Evolutionary conservation across 2,113 vertebrate species (phyloP), one percentile per base, ranked within the genome.

Genomic region (Platysternon megacephalum): DNA sequence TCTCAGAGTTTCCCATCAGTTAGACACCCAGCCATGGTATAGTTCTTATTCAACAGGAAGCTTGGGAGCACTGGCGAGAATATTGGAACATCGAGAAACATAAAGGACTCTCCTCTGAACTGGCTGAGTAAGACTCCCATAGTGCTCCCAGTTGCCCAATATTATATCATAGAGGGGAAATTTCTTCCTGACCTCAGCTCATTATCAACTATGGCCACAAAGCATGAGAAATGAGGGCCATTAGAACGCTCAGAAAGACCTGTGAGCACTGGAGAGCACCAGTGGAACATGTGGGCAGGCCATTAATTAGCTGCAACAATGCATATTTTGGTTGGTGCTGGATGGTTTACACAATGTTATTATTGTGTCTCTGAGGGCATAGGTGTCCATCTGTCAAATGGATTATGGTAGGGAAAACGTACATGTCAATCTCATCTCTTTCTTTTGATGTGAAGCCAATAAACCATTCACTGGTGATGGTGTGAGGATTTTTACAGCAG

Each of bases 391-490:
- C 84, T 22, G 48, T 26, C 35, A 91, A 0, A 0, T 13, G 46
- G 39, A 24, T 76, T 81, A 48, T 52, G 53, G 13, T 5, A 79
- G 49, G 84, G 13, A 84, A 24, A 61, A 48, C 85, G 19, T 0
- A 3, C 0, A 0, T 11, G 51, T 26, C 13, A 21, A 6, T 48
- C 2, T 28, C 91, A 52, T n/a, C 26, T 8, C 3, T 39, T 55
- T 86, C 26, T 89, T 87, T 79, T 76, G 48, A 82, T 22, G 79
- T 24, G 14, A 11, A 95, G 42, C 8, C 65, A 92, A 88, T 28
- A 85, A 86, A 82, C 42, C 0, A 0, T 76, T 84, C 91, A 86
- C n/a, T 51, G 72, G 32, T 22, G 29, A 8, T 24, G 11, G 32
- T n/a, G 48, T 81, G 51, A 49, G 14, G 48, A n/a, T 52, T 81